Conservation (phyloP, 2,113 vertebrate species). For the Thryonomys swinderianus region DNA sequence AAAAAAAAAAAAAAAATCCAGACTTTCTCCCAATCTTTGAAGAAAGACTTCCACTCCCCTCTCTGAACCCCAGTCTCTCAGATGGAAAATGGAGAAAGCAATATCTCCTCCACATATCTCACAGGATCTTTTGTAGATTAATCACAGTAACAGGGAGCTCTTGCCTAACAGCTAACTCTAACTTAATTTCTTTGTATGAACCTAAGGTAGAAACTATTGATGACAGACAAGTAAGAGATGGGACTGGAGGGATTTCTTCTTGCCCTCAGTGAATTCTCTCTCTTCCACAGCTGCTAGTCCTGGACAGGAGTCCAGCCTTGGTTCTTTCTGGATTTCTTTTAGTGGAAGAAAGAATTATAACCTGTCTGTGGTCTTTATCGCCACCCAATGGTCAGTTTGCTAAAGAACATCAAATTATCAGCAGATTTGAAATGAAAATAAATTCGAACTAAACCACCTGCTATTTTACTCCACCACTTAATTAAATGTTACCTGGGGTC, state of each 20-base stretch:
- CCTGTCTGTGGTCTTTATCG: conserved; percentile 6
- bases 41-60: neutral
- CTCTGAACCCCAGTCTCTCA: neutral
- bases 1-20: neutral
- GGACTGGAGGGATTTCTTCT: neutral
- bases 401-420: conserved; percentile 10
- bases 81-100: neutral
- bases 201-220: neutral
- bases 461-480: conserved; percentile 2
- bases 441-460: conserved; percentile 16
- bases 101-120: neutral
- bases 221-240: neutral
- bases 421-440: conserved; percentile 32
- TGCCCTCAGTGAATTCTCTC: neutral
- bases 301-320: neutral
- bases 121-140: neutral
- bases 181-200: neutral
- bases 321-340: neutral
- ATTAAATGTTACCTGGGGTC: neutral
- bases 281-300: neutral
- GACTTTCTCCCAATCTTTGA: neutral
- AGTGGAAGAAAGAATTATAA: rapidly evolving
- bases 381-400: conserved; percentile 79
- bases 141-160: neutral
- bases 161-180: neutral